Percentiles rank a stretch among this genome's conserved stretches.
Evolutionary conservation across 2,888 invertebrate species (phyloP).

Genomic region (Geotrupes spiniger): DNA sequence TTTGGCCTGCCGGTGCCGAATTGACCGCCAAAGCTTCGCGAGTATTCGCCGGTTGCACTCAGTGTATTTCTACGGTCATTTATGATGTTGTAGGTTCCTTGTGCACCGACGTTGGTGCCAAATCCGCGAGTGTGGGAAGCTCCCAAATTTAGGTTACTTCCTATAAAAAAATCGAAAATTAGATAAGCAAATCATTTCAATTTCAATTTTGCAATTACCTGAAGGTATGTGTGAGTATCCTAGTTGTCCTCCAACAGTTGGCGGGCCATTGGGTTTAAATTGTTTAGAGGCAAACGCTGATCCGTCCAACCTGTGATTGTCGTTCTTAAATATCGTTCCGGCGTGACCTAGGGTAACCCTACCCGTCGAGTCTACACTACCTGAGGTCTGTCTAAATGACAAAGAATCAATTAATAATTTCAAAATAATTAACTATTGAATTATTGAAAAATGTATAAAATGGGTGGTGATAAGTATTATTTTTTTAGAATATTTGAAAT

Average conservation of each 20-base stretch:
- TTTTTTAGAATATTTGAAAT: neutral
- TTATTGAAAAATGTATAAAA: too few relatives aligned
- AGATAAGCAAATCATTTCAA: neutral
- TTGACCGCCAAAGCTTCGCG: slow-evolving; percentile 27
- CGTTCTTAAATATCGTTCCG: slow-evolving; percentile 24
- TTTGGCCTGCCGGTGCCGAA: slow-evolving; percentile 25
- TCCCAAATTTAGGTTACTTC: slow-evolving; percentile 15
- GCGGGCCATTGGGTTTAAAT: slow-evolving; percentile 22
- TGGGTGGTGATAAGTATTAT: neutral
- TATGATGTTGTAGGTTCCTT: slow-evolving; percentile 17
- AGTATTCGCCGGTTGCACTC: slow-evolving; percentile 23
- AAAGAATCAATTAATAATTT: too few relatives aligned
- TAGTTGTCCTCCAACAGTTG: slow-evolving; percentile 24
- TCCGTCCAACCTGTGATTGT: slow-evolving; percentile 22
- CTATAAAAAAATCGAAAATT: slow-evolving; percentile 4
- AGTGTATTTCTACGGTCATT: slow-evolving; percentile 19
- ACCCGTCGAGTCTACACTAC: neutral
- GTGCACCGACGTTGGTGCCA: slow-evolving; percentile 20
- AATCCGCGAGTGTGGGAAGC: slow-evolving; percentile 18
- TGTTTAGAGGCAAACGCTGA: slow-evolving; percentile 23
- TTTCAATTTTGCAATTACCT: slow-evolving; percentile 12
- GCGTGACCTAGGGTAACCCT: slow-evolving; percentile 13
- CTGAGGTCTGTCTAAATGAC: slow-evolving; percentile 12
- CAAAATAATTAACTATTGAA: too few relatives aligned
- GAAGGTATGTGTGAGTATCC: slow-evolving; percentile 29